These are phyloP conservation scores for Caenorhabditis sp. DNA, from an alignment of 2,888 invertebrate genomes.

Conservation along the genomic window DNA sequence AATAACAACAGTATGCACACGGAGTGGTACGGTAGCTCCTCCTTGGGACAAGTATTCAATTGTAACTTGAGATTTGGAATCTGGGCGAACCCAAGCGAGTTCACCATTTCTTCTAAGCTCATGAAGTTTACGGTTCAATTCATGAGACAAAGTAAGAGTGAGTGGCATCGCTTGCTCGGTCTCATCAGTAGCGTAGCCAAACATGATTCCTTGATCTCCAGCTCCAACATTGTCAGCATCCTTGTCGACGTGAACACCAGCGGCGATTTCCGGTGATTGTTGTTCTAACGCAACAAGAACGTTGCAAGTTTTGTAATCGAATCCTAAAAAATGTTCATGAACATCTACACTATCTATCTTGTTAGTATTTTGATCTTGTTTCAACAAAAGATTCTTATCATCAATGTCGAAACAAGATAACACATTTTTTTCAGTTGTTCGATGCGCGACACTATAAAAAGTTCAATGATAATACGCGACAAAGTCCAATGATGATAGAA, in stretches of 20 bases:
- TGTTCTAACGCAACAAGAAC: constrained; percentile 95
- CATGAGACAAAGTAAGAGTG: constrained; percentile 89
- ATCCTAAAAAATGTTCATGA: constrained; percentile 79
- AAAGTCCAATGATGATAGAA: no score
- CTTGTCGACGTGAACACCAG: constrained; percentile 84
- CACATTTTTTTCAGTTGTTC: not conserved
- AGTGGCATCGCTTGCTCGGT: constrained; percentile 96
- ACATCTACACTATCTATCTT: not conserved
- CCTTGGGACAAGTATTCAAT: constrained; percentile 90
- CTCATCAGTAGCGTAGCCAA: constrained; percentile 97
- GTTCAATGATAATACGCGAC: not conserved
- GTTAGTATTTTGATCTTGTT: not conserved
- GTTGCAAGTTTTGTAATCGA: constrained; percentile 99
- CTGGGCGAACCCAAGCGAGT: constrained; percentile 94
- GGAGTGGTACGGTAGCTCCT: constrained; percentile 90
- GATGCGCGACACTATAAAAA: not conserved
- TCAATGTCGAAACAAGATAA: not conserved
- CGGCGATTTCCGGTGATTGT: constrained; percentile 90
- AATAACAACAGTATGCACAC: constrained; percentile 97
- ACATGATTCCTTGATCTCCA: constrained; percentile 98
- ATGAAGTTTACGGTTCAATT: constrained; percentile 87
- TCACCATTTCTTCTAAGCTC: constrained; percentile 86
- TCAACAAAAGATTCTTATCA: not conserved
- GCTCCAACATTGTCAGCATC: constrained; percentile 89
- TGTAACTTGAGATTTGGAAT: constrained; percentile 95